Percentiles rank a stretch among this genome's conserved stretches.
Evolutionary conservation across 2,888 invertebrate genomes (phyloP).

Genomic region (Lasioglossum zephyrum): DNA sequence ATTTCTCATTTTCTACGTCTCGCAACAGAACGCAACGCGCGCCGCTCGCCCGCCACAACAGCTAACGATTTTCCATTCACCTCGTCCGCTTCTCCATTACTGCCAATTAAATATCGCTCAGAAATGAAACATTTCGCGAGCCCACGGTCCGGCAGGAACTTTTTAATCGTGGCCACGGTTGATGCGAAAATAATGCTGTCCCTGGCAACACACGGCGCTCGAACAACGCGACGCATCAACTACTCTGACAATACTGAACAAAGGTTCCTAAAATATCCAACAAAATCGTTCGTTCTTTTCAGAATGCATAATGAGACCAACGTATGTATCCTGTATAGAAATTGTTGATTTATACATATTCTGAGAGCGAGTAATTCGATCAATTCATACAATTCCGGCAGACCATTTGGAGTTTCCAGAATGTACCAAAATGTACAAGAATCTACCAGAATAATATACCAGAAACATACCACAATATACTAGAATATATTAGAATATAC

Average conservation of each 20-base stretch:
- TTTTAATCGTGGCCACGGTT: background rate
- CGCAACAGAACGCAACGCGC: background rate
- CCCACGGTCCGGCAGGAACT: background rate
- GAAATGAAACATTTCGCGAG: conserved; percentile 7
- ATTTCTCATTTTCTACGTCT: background rate
- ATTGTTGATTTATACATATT: no score
- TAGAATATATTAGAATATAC: no score
- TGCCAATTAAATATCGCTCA: conserved; percentile 37
- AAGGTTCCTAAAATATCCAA: background rate
- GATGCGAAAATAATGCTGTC: conserved; percentile 18
- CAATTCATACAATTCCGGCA: no score
- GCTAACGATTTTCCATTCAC: conserved; percentile 19
- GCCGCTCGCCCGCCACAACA: background rate
- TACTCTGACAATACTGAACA: background rate
- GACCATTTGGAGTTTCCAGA: no score
- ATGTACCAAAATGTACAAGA: no score
- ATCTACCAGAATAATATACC: no score
- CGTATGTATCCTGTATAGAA: no score
- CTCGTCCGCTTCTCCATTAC: conserved; percentile 25
- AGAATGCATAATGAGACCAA: background rate
- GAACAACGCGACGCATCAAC: background rate
- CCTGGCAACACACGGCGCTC: background rate
- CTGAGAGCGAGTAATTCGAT: no score
- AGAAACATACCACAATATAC: no score
- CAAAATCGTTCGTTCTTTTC: background rate